Percentiles rank a stretch among this genome's conserved stretches.
Conservation (phyloP, 2,797 vertebrate species). For the Nasua narica region DNA sequence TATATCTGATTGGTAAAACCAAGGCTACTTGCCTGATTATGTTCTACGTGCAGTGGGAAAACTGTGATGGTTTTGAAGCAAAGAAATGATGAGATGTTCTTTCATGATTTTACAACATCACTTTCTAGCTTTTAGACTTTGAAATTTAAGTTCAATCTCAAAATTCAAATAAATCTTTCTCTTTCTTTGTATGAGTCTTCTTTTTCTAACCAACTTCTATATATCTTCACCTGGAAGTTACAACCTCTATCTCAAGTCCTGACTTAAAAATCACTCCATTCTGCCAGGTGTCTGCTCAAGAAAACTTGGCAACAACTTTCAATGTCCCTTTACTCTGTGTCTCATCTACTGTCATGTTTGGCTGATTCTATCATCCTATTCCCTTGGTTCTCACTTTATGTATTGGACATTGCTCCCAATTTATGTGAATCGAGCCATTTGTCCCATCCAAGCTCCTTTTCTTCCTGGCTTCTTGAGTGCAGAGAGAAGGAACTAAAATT, state of each 20-base stretch:
- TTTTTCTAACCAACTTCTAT: not conserved
- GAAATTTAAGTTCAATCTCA: not conserved
- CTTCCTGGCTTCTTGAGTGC: conserved; percentile 41
- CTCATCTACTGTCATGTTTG: not conserved
- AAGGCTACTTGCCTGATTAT: not conserved
- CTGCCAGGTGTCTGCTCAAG: not conserved
- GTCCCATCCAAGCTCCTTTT: conserved; percentile 47
- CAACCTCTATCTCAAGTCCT: not conserved
- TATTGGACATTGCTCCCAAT: conserved; percentile 16
- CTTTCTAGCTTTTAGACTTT: not conserved
- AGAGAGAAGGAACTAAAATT: conserved; percentile 57
- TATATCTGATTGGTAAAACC: not conserved
- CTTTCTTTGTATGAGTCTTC: not conserved
- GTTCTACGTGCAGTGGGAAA: not conserved
- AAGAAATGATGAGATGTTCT: not conserved
- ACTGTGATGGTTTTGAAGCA: not conserved
- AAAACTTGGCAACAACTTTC: not conserved
- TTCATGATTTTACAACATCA: not conserved
- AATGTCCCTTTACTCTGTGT: not conserved
- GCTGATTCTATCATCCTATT: not conserved
- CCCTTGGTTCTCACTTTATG: not conserved
- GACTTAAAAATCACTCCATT: not conserved
- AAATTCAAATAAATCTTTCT: not conserved
- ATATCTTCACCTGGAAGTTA: not conserved
- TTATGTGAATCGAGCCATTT: conserved; percentile 41